phyloP scores from a whole-genome alignment of 2,888 invertebrate genomes.

The Tiliacea aurago region DNA sequence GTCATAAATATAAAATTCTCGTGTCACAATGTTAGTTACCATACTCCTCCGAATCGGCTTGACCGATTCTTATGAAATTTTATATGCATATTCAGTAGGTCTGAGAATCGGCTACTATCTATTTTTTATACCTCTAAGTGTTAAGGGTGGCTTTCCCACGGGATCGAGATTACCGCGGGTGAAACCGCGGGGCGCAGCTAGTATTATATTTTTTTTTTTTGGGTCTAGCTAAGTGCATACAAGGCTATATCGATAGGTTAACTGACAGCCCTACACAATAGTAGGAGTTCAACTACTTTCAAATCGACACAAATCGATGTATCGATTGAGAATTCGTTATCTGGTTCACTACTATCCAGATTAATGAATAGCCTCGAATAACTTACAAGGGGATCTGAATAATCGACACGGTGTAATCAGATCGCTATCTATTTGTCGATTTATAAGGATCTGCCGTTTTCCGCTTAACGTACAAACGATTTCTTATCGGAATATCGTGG shows the following conservation, averaged over 20 bases:
- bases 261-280: conserved; percentile 73
- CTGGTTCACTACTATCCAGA: conserved; percentile 81
- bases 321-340: conserved; percentile 85
- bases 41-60: no score
- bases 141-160: no score
- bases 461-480: conserved; percentile 72
- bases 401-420: conserved; percentile 89
- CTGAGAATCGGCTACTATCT: no score
- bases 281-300: conserved; percentile 78
- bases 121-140: no score
- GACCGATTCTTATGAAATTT: no score
- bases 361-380: conserved; percentile 89
- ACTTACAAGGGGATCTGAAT: conserved; percentile 87
- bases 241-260: neutral
- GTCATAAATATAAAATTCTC: no score
- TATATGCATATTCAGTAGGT: no score
- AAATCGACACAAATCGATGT: conserved; percentile 80
- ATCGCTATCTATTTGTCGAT: conserved; percentile 86
- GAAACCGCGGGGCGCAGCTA: no score
- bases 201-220: no score
- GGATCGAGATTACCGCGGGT: no score
- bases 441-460: conserved; percentile 87
- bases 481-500: conserved; percentile 58
- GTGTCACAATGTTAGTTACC: no score
- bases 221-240: no score